phyloP scores from a whole-genome alignment of 2,797 vertebrate species.

The Propithecus deckenii region DNA sequence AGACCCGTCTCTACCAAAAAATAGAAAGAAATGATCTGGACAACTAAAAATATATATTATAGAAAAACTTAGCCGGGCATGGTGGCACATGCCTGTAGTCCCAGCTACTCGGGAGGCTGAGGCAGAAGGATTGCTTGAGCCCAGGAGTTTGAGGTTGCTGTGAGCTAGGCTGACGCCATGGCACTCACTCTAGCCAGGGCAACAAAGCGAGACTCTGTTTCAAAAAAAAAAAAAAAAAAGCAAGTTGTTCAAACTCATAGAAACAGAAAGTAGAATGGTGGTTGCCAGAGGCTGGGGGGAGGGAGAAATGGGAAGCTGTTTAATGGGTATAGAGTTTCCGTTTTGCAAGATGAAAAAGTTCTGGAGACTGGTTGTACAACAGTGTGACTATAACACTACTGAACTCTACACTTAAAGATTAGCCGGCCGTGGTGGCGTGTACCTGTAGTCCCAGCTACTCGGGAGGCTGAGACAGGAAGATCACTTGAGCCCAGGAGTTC shows the following conservation, averaged over 20 bases:
- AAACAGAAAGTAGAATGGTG: neutral
- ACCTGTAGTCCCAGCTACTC: neutral
- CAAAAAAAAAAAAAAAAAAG: neutral
- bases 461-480: neutral
- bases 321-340: neutral
- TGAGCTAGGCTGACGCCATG: too few species aligned
- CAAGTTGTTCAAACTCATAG: neutral
- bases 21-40: too few species aligned
- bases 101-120: too few species aligned
- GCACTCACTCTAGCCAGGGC: too few species aligned
- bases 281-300: neutral
- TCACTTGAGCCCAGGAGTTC: neutral
- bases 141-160: too few species aligned
- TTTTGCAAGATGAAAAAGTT: neutral
- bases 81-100: too few species aligned
- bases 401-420: neutral
- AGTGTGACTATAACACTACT: neutral
- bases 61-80: too few species aligned
- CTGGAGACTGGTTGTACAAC: neutral
- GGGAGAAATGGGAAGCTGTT: neutral
- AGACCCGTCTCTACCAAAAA: too few species aligned
- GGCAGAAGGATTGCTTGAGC: too few species aligned
- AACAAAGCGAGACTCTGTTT: too few species aligned
- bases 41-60: too few species aligned
- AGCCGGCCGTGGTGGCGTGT: too few species aligned